Percentiles rank a stretch among this genome's conserved stretches.
Evolutionary conservation across 2,888 invertebrate species (phyloP).

Genomic region (Fragum fragum): DNA sequence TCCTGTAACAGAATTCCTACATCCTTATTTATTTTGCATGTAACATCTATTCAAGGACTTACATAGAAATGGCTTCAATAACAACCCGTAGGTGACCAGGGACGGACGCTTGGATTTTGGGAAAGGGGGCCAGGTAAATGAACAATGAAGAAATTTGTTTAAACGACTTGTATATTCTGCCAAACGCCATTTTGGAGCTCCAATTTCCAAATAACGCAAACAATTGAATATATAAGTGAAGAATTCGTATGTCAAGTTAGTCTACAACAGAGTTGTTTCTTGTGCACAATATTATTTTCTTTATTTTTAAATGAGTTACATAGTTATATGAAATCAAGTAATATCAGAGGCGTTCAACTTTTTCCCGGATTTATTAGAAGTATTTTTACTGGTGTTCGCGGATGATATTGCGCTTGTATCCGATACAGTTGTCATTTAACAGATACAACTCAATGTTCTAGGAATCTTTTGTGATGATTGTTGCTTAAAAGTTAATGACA

Average conservation of each 20-base stretch:
- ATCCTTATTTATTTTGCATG: too few species aligned
- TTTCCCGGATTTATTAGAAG: background rate
- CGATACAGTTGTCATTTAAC: background rate
- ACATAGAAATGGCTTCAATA: too few species aligned
- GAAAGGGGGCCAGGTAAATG: too few species aligned
- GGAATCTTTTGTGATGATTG: background rate
- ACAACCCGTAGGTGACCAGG: too few species aligned
- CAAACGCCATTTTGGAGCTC: too few species aligned
- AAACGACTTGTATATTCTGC: too few species aligned
- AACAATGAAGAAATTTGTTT: too few species aligned
- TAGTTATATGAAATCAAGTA: background rate
- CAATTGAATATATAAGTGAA: too few species aligned
- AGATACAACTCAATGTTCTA: background rate
- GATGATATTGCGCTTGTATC: background rate
- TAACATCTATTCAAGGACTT: too few species aligned
- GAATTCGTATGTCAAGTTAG: background rate
- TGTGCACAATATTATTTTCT: background rate
- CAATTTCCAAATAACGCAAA: too few species aligned
- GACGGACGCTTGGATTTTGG: too few species aligned
- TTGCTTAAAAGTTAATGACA: background rate
- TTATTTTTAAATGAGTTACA: background rate
- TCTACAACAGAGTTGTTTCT: background rate
- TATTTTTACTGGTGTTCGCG: background rate
- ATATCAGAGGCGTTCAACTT: background rate
- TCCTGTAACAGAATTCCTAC: too few species aligned